Evolutionary conservation across 2,113 vertebrate species (phyloP).

Genomic region (Aix galericulata): DNA sequence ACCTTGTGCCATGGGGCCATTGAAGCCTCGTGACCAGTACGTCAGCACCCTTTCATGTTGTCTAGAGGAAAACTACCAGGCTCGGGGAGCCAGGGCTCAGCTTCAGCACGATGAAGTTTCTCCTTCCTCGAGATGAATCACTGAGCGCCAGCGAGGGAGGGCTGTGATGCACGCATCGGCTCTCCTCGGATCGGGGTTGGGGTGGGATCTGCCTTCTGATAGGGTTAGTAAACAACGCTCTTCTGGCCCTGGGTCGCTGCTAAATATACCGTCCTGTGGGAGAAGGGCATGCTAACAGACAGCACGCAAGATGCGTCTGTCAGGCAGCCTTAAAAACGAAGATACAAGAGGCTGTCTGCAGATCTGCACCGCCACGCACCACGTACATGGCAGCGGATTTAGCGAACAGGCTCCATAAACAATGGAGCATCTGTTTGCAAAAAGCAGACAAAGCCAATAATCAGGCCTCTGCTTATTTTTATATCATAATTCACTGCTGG

Average conservation of each 20-base stretch:
- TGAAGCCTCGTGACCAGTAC: fast-evolving
- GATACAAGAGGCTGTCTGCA: neutral
- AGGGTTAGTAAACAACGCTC: neutral
- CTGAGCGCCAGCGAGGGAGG: fast-evolving
- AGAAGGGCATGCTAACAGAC: neutral
- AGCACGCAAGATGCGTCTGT: fast-evolving
- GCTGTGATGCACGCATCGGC: fast-evolving
- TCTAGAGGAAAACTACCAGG: neutral
- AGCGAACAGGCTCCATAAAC: neutral
- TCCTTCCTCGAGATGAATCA: neutral
- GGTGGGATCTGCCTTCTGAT: fast-evolving
- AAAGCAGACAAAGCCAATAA: slow-evolving; percentile 53
- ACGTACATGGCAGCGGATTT: fast-evolving
- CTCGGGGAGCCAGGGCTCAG: neutral
- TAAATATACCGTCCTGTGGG: neutral
- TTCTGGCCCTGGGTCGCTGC: neutral
- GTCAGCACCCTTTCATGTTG: neutral
- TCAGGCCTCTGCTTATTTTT: slow-evolving; percentile 47
- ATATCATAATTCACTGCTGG: slow-evolving; percentile 37
- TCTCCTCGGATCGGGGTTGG: neutral
- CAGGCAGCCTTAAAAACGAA: neutral
- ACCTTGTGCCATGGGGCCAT: fast-evolving
- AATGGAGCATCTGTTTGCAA: slow-evolving; percentile 57
- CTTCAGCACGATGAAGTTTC: neutral
- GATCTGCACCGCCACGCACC: neutral